phyloP scores from a whole-genome alignment of 2,797 vertebrate genomes.

The Lepus townsendii region DNA sequence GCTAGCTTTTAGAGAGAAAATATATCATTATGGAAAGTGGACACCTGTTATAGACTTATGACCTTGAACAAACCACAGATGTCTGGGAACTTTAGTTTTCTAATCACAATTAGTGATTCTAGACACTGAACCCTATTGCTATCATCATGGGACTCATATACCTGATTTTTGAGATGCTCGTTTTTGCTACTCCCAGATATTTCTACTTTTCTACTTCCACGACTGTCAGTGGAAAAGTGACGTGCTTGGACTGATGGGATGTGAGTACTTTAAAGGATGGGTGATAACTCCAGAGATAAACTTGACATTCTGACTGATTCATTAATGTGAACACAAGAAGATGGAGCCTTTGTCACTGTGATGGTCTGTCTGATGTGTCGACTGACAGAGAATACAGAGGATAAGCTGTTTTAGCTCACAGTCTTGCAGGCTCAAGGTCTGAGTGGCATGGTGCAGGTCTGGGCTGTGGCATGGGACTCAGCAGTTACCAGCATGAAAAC shows the following conservation, averaged over 20 bases:
- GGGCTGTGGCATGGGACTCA: no score
- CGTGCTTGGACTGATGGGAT: background rate
- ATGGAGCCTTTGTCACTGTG: background rate
- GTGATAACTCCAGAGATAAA: background rate
- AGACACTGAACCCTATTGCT: background rate
- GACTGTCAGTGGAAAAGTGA: background rate
- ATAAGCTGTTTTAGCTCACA: no score
- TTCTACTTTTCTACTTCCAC: background rate
- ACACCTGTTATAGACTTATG: background rate
- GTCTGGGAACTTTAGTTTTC: background rate
- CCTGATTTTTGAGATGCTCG: background rate
- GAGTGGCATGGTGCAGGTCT: no score
- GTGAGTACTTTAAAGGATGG: background rate
- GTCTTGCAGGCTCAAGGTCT: no score
- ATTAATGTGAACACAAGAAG: background rate
- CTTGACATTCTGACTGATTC: background rate
- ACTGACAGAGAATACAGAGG: no score
- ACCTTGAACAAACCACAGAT: background rate
- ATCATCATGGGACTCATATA: background rate
- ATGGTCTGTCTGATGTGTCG: background rate
- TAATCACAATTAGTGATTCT: background rate
- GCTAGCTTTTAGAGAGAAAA: background rate
- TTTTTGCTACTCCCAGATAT: background rate
- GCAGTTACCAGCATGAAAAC: no score
- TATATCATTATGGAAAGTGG: background rate